Conservation (phyloP, 1,140 invertebrate genomes). For the Lepidostoma basale region DNA sequence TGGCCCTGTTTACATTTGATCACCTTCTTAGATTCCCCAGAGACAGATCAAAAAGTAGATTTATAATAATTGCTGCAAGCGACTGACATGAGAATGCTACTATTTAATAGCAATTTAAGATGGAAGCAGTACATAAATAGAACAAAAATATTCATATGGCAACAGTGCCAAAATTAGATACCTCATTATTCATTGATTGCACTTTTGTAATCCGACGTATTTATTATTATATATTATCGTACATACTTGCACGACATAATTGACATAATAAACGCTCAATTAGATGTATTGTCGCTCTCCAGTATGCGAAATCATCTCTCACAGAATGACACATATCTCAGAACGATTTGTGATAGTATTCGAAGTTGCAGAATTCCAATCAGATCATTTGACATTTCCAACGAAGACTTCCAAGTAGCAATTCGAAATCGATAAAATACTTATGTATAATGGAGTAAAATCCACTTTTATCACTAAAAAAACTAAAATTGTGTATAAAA, state of each 20-base stretch:
- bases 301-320: conserved; percentile 28
- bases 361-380: conserved; percentile 38
- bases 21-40: too few species aligned
- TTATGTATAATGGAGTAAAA: conserved; percentile 47
- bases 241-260: not conserved
- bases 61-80: conserved; percentile 29
- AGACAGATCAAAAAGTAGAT: not conserved
- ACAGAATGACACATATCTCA: conserved; percentile 38
- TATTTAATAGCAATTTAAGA: conserved; percentile 39
- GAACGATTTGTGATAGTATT: conserved; percentile 36
- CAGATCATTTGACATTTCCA: conserved; percentile 36
- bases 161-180: conserved; percentile 41
- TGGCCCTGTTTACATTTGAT: too few species aligned
- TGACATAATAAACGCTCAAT: not conserved
- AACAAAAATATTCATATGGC: conserved; percentile 41
- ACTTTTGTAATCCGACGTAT: conserved; percentile 20
- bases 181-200: conserved; percentile 37
- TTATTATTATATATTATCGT: not conserved
- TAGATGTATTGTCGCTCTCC: conserved; percentile 3
- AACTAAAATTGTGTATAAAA: conserved; percentile 49
- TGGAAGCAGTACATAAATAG: conserved; percentile 41
- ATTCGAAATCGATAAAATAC: conserved; percentile 52
- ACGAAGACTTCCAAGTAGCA: conserved; percentile 47
- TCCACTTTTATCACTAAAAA: conserved; percentile 47
- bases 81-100: conserved; percentile 35